A percentile compares a stretch with the other conserved stretches of the same genome.
Conservation (phyloP, 2,797 vertebrate species). For the Thripadectes ignobilis region DNA sequence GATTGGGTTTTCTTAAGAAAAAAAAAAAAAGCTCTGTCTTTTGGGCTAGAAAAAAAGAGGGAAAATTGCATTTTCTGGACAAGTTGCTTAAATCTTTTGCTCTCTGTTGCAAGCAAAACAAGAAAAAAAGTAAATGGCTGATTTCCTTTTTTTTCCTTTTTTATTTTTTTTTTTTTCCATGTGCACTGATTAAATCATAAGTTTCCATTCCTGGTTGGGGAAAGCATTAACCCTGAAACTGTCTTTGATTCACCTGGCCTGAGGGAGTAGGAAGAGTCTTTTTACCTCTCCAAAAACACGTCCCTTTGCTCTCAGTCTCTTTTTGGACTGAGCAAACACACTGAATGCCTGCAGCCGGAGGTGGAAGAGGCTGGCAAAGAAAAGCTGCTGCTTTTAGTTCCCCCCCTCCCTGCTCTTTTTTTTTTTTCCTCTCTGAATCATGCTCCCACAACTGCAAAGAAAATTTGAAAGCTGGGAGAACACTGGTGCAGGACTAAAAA, state of each 20-base stretch:
- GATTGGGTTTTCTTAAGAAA: too few species aligned
- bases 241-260: constrained; percentile 27
- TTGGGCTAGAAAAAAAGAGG: not conserved
- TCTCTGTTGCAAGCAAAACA: not conserved
- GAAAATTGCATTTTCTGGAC: not conserved
- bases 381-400: constrained; percentile 62
- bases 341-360: not conserved
- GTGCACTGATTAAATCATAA: constrained; percentile 40
- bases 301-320: not conserved
- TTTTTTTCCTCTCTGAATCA: constrained; percentile 57
- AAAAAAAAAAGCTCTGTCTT: not conserved
- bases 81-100: not conserved
- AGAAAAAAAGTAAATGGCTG: not conserved
- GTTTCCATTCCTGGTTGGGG: constrained; percentile 34
- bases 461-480: constrained; percentile 67
- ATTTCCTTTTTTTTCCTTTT: not conserved
- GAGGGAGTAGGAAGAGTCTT: not conserved
- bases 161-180: not conserved
- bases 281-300: not conserved
- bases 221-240: not conserved
- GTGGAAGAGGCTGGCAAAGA: constrained; percentile 43
- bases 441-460: constrained; percentile 73
- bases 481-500: constrained; percentile 65
- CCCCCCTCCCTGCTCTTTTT: not conserved
- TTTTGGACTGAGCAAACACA: not conserved